Conservation (phyloP, 1,140 invertebrate genomes). For the Eumaeus atala region DNA sequence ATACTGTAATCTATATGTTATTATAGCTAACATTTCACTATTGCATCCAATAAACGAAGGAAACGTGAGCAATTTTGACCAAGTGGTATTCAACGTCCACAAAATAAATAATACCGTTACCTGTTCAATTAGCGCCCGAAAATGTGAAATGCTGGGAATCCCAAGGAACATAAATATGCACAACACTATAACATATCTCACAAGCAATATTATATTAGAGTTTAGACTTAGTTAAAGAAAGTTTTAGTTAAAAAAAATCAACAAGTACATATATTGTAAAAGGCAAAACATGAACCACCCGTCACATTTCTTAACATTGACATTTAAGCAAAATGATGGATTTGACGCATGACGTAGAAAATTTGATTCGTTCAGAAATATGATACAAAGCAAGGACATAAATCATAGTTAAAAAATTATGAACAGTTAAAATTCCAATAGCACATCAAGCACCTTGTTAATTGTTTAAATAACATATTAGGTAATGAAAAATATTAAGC, state of each 20-base stretch:
- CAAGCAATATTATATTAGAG: slow-evolving; percentile 26
- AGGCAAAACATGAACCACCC: slow-evolving; percentile 57
- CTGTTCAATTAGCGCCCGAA: slow-evolving; percentile 44
- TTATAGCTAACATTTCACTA: too few relatives aligned
- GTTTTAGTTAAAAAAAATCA: slow-evolving; percentile 57
- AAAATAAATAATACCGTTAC: slow-evolving; percentile 67
- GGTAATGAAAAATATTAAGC: too few relatives aligned
- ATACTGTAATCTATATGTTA: too few relatives aligned
- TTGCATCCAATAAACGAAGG: too few relatives aligned
- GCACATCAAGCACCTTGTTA: too few relatives aligned
- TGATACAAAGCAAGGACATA: too few relatives aligned
- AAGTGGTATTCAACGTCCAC: slow-evolving; percentile 39
- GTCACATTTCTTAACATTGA: slow-evolving; percentile 56
- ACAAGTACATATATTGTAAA: slow-evolving; percentile 65
- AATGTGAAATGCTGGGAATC: slow-evolving; percentile 29
- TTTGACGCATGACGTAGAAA: too few relatives aligned
- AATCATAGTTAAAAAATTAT: too few relatives aligned
- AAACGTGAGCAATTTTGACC: too few relatives aligned
- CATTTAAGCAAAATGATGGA: slow-evolving; percentile 36
- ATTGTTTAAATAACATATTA: too few relatives aligned
- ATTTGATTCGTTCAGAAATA: slow-evolving; percentile 20
- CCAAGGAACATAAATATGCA: slow-evolving; percentile 30
- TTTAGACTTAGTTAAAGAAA: slow-evolving; percentile 42
- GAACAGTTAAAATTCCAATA: too few relatives aligned
- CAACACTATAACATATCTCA: slow-evolving; percentile 47